Percentiles rank a stretch among this genome's conserved stretches.
Conservation (phyloP, 2,888 invertebrate species). For the Dynastes hyllus region DNA sequence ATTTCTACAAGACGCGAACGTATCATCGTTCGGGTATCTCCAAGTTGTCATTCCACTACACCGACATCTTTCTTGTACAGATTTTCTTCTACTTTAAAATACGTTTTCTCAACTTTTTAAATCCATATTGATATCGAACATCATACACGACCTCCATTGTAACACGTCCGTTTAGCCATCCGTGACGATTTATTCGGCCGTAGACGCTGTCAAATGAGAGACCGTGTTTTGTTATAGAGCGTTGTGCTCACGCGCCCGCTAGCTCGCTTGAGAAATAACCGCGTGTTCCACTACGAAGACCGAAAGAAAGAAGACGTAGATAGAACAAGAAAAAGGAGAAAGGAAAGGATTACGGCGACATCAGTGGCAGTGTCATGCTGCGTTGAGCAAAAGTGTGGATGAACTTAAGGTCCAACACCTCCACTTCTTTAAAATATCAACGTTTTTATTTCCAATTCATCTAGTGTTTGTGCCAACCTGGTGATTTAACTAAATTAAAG, state of each 20-base stretch:
- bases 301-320: slow-evolving; percentile 2
- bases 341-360: neutral
- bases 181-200: slow-evolving; percentile 59
- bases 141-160: slow-evolving; percentile 17
- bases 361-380: too few species aligned
- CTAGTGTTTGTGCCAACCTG: too few species aligned
- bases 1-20: too few species aligned
- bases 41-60: too few species aligned
- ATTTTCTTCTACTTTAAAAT: neutral
- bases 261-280: slow-evolving; percentile 10
- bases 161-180: slow-evolving; percentile 55
- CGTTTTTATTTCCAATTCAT: too few species aligned
- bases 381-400: too few species aligned
- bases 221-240: slow-evolving; percentile 56
- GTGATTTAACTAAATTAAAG: too few species aligned
- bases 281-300: slow-evolving; percentile 12
- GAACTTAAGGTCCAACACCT: too few species aligned
- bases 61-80: too few species aligned
- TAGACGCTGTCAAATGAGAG: slow-evolving; percentile 56
- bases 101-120: slow-evolving; percentile 2
- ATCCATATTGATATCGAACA: slow-evolving; percentile 43
- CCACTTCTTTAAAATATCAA: too few species aligned
- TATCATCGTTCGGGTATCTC: too few species aligned
- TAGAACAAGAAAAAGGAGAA: too few species aligned
- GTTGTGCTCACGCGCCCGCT: neutral